Conservation (phyloP, 2,797 vertebrate species). For the Liparis tanakae region DNA sequence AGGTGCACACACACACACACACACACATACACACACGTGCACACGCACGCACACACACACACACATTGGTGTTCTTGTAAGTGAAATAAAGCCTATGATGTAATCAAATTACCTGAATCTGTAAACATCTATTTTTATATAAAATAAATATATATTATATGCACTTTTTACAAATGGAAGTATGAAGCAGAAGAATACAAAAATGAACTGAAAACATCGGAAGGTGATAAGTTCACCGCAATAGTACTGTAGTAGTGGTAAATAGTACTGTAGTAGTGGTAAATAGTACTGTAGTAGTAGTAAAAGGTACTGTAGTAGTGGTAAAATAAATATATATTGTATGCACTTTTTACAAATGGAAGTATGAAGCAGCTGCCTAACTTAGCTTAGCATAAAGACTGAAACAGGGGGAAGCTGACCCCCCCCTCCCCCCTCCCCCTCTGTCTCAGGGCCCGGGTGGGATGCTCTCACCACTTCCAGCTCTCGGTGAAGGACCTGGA, state of each 20-base stretch:
- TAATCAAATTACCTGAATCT: neutral
- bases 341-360: neutral
- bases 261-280: no score
- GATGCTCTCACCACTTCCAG: slow-evolving; percentile 66
- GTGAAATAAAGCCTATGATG: no score
- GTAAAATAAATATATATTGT: neutral
- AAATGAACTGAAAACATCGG: no score
- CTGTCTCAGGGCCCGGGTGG: slow-evolving; percentile 47
- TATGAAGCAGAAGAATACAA: no score
- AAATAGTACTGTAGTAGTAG: no score
- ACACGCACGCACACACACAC: neutral
- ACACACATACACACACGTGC: neutral
- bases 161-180: neutral
- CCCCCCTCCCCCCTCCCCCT: no score
- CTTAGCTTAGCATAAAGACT: neutral
- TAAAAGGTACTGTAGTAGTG: no score
- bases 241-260: no score
- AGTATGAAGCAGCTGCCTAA: neutral
- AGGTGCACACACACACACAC: slow-evolving; percentile 57
- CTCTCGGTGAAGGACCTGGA: slow-evolving; percentile 77
- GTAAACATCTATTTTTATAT: neutral
- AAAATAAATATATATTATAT: neutral
- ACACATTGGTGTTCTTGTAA: no score
- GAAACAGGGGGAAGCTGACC: neutral
- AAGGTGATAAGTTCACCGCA: no score